Conservation (phyloP, 2,113 vertebrate species). For the Phyllostomus hastatus region DNA sequence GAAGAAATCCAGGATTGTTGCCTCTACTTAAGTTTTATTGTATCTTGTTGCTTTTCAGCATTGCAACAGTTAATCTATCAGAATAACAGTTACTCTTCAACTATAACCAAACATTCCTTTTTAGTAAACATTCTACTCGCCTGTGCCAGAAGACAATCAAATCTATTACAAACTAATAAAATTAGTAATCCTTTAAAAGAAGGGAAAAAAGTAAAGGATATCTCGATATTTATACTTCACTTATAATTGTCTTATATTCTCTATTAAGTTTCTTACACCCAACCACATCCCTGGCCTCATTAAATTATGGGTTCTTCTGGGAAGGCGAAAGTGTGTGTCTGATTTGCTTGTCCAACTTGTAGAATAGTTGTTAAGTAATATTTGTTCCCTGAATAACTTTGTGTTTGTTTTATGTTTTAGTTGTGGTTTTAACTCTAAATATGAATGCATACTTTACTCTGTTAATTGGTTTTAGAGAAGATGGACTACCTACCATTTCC, state of each 20-base stretch:
- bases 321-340: neutral
- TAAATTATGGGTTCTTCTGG: neutral
- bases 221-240: neutral
- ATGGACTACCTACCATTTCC: neutral
- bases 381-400: conserved; percentile 35
- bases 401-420: conserved; percentile 33
- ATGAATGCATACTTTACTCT: neutral
- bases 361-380: neutral
- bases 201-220: neutral
- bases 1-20: neutral
- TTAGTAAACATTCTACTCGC: conserved; percentile 1
- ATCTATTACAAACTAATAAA: neutral
- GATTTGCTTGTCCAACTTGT: neutral
- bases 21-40: neutral
- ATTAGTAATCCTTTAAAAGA: neutral
- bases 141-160: neutral
- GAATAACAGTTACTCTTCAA: neutral
- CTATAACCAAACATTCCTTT: neutral
- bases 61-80: neutral
- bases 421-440: neutral
- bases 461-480: conserved; percentile 9
- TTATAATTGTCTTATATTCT: conserved; percentile 1
- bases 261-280: neutral
- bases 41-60: neutral
- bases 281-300: neutral